Evolutionary conservation across 2,113 vertebrate species (phyloP), one percentile per base, ranked within the genome.

Genomic region (Cacatua alba): DNA sequence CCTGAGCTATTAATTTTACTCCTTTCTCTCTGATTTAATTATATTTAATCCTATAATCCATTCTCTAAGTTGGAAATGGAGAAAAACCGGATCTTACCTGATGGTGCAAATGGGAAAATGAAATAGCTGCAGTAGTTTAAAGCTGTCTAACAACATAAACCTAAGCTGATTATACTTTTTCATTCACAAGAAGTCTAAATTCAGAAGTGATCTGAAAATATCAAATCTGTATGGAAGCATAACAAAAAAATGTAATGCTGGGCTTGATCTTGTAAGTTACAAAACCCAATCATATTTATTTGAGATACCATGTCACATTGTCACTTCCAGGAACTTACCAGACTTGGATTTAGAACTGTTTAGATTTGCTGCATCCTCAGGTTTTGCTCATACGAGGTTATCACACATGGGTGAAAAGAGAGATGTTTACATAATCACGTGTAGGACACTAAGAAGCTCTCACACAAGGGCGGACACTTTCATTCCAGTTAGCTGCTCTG

Each of bases 1-100:
- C 28, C 55, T 39, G 17, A 94, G 48, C 48, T 97, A 90, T 96
- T 96, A 96, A 93, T 96, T 98, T 96, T 92, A 93, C 9, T 7
- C 57, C 21, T 94, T 97, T 95, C 46, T 96, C 31, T 70, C 63
- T 81, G 44, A 91, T 96, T 97, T 94, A 90, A 94, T 97, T 96
- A 85, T 86, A 77, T 90, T 97, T 94, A 63, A 94, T 96, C 31
- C 83, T 88, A 53, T 88, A 96, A 92, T 78, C 33, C 55, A 79
- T 82, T 94, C 59, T 87, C 29, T 94, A 77, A 88, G 48, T 69
- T 96, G 48, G 48, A 97, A 97, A 97, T 53, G 10, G 76, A 87
- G 78, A 84, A 93, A 86, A 95, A 83, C 11, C 41, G 13, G 69
- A 37, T 96, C 33, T 87, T 93, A 94, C 72, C 57, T 89, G 55